Evolutionary conservation across 2,888 invertebrate species (phyloP), one percentile per base, ranked within the genome.

Genomic region (Antheraea yamamai): DNA sequence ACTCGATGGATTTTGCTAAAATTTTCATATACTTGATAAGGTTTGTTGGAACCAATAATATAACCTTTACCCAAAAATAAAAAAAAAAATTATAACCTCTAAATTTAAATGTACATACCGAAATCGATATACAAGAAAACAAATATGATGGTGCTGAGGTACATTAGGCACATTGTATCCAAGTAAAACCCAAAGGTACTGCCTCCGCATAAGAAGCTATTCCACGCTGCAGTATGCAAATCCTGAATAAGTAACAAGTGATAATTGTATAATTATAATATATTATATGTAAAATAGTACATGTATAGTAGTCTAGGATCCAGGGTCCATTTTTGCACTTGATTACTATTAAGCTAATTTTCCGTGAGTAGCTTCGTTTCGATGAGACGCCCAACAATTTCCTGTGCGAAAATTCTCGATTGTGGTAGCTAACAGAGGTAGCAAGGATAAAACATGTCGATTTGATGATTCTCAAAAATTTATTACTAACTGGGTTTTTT

Each of bases 201-300:
- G 64, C 96, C 96, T 1, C 96, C 96, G 2, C 95, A 93, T 52
- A 96, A 92, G 79, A 95, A 97, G 83, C 96, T 95, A 79, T 96
- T 97, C 96, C 96, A 97, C 16, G 96, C 95, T 20, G 96, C 95
- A 0, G 96, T 95, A 81, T 97, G 96, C 20, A 96, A 84, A 87
- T 97, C 96, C 93, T 96, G 91, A 78, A 88, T 47, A 47, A 47
- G 47, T 47, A 47, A 47, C 47, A 47, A 47, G 47, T 47, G 1
- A 47, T 76, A 70, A 35, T 52, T 52, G 51, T 51, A 51, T 51
- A 2, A 51, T 51, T 51, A 51, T 51, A 51, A 3, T 51, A 51
- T 51, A 51, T 1, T 51, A 51, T 51, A 14, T 16, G 3, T 51
- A 51, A 16, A 16, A 51, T 51, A 51, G 51, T 51, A 51, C 14